These are phyloP conservation scores for Galagoides demidoff DNA, from an alignment of 2,797 vertebrate species.

Conservation along the genomic window DNA sequence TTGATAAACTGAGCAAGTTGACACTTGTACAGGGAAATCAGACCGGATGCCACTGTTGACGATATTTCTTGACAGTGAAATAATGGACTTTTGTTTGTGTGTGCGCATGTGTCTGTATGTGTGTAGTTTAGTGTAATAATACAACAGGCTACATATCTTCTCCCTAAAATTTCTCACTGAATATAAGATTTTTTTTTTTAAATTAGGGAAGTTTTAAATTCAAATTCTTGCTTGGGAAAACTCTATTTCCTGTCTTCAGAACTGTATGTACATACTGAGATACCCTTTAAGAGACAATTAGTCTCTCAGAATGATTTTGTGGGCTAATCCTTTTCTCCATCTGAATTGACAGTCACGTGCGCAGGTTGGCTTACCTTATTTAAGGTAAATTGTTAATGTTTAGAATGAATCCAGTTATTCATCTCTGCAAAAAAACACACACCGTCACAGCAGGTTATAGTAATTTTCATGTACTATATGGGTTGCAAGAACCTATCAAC, in stretches of 20 bases:
- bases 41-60: too few relatives aligned
- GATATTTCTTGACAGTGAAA: too few relatives aligned
- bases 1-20: too few relatives aligned
- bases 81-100: background rate
- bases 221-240: conserved; percentile 7
- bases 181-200: conserved; percentile 4
- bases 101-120: background rate
- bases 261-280: background rate
- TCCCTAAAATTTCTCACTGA: background rate
- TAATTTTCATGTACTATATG: background rate
- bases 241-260: background rate
- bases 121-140: background rate
- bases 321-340: background rate
- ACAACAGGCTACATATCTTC: background rate
- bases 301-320: background rate
- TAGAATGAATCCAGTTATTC: background rate
- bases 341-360: background rate
- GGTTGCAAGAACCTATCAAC: background rate
- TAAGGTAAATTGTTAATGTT: background rate
- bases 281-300: background rate
- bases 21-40: too few relatives aligned
- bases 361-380: background rate
- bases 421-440: background rate
- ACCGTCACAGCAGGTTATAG: background rate
- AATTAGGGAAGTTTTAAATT: background rate